Conservation (phyloP, 2,888 invertebrate species). For the Clusia tigrina region DNA sequence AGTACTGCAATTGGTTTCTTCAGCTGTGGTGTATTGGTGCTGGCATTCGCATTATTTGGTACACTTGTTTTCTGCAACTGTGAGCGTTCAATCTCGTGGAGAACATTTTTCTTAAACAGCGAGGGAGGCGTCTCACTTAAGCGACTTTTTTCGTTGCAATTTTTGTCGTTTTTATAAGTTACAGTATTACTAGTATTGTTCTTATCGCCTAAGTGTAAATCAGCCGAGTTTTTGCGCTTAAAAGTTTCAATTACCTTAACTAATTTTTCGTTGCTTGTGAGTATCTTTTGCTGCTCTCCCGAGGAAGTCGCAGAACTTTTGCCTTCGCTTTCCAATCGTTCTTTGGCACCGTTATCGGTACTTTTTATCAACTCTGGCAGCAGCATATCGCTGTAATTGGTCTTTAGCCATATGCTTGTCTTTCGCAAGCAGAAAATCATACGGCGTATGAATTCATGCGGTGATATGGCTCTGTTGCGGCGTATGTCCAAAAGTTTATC, state of each 20-base stretch:
- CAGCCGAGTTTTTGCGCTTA: slow-evolving; percentile 27
- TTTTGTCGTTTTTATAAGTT: no score
- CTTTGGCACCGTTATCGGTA: neutral
- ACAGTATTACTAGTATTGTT: neutral
- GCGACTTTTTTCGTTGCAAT: slow-evolving; percentile 17
- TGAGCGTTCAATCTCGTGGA: slow-evolving; percentile 56
- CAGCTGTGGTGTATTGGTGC: slow-evolving; percentile 26
- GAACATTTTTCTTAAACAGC: slow-evolving; percentile 50
- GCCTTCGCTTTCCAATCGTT: slow-evolving; percentile 4
- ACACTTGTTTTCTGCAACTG: slow-evolving; percentile 48
- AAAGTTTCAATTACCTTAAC: neutral
- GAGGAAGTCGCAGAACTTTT: slow-evolving; percentile 17
- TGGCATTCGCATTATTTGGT: slow-evolving; percentile 3
- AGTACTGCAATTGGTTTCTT: slow-evolving; percentile 53
- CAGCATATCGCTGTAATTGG: slow-evolving; percentile 55
- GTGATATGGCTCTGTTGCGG: slow-evolving; percentile 58
- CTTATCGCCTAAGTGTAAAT: slow-evolving; percentile 17
- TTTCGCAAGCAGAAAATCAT: slow-evolving; percentile 62
- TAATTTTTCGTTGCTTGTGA: neutral
- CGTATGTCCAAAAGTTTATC: slow-evolving; percentile 56
- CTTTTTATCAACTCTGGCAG: slow-evolving; percentile 46
- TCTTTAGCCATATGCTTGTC: slow-evolving; percentile 59
- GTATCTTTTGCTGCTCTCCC: neutral
- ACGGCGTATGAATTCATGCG: slow-evolving; percentile 62
- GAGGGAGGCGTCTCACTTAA: slow-evolving; percentile 49